phyloP scores from a whole-genome alignment of 2,113 vertebrate genomes.

The Salvelinus namaycush region DNA sequence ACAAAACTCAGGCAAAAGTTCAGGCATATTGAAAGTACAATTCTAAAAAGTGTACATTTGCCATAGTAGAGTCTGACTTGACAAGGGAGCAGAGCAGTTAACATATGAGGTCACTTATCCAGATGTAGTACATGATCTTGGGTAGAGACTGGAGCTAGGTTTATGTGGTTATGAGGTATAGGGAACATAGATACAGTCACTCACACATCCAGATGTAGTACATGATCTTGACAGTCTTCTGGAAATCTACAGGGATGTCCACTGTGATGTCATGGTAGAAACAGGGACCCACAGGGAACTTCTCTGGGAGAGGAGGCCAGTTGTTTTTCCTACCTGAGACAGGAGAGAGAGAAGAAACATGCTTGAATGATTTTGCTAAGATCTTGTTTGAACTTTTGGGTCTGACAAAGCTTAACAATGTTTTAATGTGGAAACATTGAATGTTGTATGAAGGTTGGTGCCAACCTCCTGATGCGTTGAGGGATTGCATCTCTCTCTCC shows the following conservation, averaged over 20 bases:
- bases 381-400: too few species aligned
- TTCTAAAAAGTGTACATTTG: too few species aligned
- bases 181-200: constrained; percentile 54
- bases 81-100: background rate
- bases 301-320: constrained; percentile 94
- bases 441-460: too few species aligned
- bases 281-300: constrained; percentile 90
- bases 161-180: too few species aligned
- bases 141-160: too few species aligned
- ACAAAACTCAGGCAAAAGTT: too few species aligned
- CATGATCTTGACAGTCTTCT: constrained; percentile 98
- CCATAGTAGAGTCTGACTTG: too few species aligned
- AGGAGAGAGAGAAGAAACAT: constrained; percentile 2
- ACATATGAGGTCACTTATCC: too few species aligned
- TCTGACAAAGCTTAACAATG: too few species aligned
- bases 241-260: constrained; percentile 97
- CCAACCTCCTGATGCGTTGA: constrained; percentile 80
- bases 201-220: constrained; percentile 99
- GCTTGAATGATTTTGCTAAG: background rate
- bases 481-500: constrained; percentile 93
- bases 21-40: too few species aligned
- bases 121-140: too few species aligned
- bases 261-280: constrained; percentile 97
- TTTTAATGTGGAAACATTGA: background rate
- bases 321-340: constrained; percentile 93